Evolutionary conservation across 2,888 invertebrate species (phyloP).

Genomic region (Cephus rjabovi): DNA sequence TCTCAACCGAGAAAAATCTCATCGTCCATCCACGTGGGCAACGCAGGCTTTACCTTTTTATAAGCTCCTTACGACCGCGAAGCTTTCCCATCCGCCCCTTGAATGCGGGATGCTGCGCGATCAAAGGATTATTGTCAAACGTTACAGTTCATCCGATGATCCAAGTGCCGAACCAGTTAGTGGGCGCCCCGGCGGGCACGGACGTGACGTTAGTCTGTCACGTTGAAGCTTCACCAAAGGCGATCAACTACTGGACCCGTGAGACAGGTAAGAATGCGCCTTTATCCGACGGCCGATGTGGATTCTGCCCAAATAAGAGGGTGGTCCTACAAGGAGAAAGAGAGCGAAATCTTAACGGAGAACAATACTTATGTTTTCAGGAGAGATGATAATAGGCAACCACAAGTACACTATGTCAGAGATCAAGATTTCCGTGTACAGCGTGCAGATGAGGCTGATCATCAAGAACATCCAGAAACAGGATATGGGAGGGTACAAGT

Average conservation of each 20-base stretch:
- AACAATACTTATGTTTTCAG: conserved; percentile 67
- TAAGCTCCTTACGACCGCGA: background rate
- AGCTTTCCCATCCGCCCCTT: conserved; percentile 6
- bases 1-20: too few relatives aligned
- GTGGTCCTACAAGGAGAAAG: background rate
- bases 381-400: conserved; percentile 92
- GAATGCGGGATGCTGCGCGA: background rate
- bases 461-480: conserved; percentile 80
- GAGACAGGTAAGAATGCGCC: conserved; percentile 78
- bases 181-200: conserved; percentile 87
- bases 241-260: conserved; percentile 94
- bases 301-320: too few relatives aligned
- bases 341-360: background rate
- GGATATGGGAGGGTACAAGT: conserved; percentile 89
- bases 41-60: too few relatives aligned
- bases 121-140: conserved; percentile 24
- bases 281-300: too few relatives aligned
- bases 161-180: conserved; percentile 93
- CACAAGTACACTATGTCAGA: conserved; percentile 88
- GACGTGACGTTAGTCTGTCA: conserved; percentile 88
- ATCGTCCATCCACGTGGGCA: too few relatives aligned
- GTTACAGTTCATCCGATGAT: conserved; percentile 90
- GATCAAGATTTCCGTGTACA: conserved; percentile 83
- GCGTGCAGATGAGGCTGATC: conserved; percentile 85
- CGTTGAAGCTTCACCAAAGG: conserved; percentile 92